Percentiles rank a stretch among this genome's conserved stretches.
Evolutionary conservation across 2,113 vertebrate species (phyloP).

Genomic region (Neodon shergylaensis): DNA sequence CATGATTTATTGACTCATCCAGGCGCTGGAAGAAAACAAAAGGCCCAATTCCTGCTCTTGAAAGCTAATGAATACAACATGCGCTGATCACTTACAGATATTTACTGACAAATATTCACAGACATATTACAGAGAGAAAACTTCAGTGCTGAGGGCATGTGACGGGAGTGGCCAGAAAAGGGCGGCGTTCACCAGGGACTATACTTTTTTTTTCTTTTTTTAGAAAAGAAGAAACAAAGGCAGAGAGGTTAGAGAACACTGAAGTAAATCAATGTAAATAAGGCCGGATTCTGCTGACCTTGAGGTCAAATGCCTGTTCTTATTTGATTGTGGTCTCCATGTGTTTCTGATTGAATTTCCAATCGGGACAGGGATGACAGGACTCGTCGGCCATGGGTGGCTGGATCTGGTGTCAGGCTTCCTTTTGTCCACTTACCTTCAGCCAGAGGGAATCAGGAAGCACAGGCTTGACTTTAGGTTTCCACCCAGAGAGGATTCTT

Average conservation of each 20-base stretch:
- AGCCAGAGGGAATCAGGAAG: neutral
- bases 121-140: neutral
- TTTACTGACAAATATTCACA: neutral
- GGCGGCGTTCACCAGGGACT: neutral
- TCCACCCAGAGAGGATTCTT: neutral
- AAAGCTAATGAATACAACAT: conserved; percentile 29
- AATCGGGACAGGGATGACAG: neutral
- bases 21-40: neutral
- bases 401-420: neutral
- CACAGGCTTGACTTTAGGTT: neutral
- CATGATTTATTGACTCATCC: neutral
- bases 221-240: neutral
- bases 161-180: neutral
- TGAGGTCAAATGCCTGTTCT: neutral
- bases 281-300: neutral
- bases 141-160: neutral
- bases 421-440: neutral
- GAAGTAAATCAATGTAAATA: neutral
- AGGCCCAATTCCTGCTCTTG: neutral
- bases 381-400: neutral
- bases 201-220: neutral
- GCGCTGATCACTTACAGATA: neutral
- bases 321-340: neutral
- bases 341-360: neutral
- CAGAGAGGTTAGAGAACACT: neutral